Evolutionary conservation across 1,140 invertebrate species (phyloP), one percentile per base, ranked within the genome.

Genomic region (Agrilus planipennis): DNA sequence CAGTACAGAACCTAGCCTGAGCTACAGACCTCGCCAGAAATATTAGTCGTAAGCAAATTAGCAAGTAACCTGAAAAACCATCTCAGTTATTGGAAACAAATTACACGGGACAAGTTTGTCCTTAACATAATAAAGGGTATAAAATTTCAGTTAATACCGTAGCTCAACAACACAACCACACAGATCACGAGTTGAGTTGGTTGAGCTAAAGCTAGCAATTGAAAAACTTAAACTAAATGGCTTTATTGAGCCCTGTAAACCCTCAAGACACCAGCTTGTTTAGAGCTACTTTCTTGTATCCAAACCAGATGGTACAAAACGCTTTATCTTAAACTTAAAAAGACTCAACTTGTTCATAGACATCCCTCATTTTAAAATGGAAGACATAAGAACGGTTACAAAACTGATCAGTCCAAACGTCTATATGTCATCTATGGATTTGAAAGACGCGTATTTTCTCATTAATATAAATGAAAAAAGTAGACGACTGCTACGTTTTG

Each of bases 401-500:
- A 49, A 51, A 27, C 41, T 51, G 23, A 31, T 52, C 4, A 34
- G 28, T 9, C 17, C 34, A n/a, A 34, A 41, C 40, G 40, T 35
- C 22, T 54, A 37, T 41, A 44, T 50, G 39, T 18, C 25, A 28
- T 47, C 41, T 9, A 29, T 18, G n/a, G 37, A 40, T 27, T 23
- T 41, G 30, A 20, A 20, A 27, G 28, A 38, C 41, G 28, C 36
- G 28, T 47, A 21, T 35, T 25, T 18, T 35, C 15, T 41, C 36
- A 18, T 41, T 32, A 29, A 28, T 20, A 41, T 44, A 15, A 20
- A 49, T 34, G 23, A 31, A 28, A 25, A 51, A 6, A 23, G 31
- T 30, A 45, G 31, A 46, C 49, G 51, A 41, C 44, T 25, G 18
- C 21, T 48, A 20, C 38, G 53, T 7, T 55, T 51, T 31, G 36